phyloP scores from a whole-genome alignment of 2,797 vertebrate genomes.

The Platalea minor region DNA sequence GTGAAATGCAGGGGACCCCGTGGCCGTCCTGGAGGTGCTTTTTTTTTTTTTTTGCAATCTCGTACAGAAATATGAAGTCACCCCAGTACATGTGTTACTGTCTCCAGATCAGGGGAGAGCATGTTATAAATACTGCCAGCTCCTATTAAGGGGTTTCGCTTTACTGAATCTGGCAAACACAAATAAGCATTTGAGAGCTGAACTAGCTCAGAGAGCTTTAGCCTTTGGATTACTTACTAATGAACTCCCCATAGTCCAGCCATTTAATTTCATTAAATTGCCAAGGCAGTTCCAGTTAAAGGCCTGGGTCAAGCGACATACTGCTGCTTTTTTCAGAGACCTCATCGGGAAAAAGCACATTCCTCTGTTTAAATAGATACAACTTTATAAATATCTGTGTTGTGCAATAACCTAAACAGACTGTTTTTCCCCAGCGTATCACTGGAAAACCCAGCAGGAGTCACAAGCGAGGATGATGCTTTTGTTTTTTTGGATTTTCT shows the following conservation, averaged over 20 bases:
- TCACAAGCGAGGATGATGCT: neutral
- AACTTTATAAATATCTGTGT: constrained; percentile 1
- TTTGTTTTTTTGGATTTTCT: neutral
- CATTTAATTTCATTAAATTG: constrained; percentile 58
- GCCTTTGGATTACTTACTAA: constrained; percentile 60
- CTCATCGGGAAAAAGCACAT: neutral
- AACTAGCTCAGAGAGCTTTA: constrained; percentile 32
- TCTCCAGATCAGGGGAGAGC: neutral
- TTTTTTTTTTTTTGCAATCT: neutral
- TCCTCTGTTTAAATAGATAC: constrained; percentile 5
- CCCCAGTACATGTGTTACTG: neutral
- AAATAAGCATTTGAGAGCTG: constrained; percentile 1
- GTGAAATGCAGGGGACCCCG: neutral
- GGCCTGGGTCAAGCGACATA: constrained; percentile 18
- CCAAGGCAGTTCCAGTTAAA: constrained; percentile 47
- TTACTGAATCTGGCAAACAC: constrained; percentile 51
- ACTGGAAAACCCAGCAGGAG: neutral
- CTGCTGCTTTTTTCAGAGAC: constrained; percentile 13
- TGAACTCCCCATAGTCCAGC: constrained; percentile 44
- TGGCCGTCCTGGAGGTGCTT: neutral
- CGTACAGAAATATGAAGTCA: neutral
- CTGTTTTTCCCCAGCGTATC: neutral
- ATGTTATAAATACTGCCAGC: neutral
- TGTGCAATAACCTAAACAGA: neutral
- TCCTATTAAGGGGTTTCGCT: constrained; percentile 32